These are phyloP conservation scores for Tenodera sinensis DNA, from an alignment of 2,888 invertebrate species.

Conservation along the genomic window DNA sequence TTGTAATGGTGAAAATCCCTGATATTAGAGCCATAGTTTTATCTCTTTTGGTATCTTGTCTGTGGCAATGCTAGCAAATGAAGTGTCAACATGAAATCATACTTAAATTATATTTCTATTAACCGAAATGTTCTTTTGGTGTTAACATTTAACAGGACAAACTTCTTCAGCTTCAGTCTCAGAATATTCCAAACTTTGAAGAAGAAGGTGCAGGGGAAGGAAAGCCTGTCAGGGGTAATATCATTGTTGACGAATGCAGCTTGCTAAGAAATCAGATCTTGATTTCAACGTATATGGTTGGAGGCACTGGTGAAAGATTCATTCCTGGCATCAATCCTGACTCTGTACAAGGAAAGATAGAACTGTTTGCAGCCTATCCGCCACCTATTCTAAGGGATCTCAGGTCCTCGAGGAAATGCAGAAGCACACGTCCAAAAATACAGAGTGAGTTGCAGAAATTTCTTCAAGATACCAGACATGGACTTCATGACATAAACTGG, in stretches of 20 bases:
- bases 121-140: neutral
- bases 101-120: too few relatives aligned
- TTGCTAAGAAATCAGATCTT: slow-evolving; percentile 14
- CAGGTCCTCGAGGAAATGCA: neutral
- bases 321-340: neutral
- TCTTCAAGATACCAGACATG: slow-evolving; percentile 23
- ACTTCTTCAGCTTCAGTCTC: slow-evolving; percentile 1
- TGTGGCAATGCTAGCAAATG: too few relatives aligned
- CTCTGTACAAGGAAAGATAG: neutral
- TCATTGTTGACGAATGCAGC: slow-evolving; percentile 18
- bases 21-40: too few relatives aligned
- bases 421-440: slow-evolving; percentile 1
- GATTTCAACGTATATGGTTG: neutral
- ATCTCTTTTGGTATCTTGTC: too few relatives aligned
- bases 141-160: neutral
- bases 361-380: neutral
- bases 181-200: neutral
- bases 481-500: slow-evolving; percentile 28
- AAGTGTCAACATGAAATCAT: too few relatives aligned
- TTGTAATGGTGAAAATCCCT: too few relatives aligned
- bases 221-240: neutral
- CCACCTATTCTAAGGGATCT: neutral
- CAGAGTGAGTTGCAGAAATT: slow-evolving; percentile 22
- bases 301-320: neutral
- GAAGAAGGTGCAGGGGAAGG: neutral